Evolutionary conservation across 2,888 invertebrate genomes (phyloP), one percentile per base, ranked within the genome.

Genomic region (Himalopsyche kuldschensis): DNA sequence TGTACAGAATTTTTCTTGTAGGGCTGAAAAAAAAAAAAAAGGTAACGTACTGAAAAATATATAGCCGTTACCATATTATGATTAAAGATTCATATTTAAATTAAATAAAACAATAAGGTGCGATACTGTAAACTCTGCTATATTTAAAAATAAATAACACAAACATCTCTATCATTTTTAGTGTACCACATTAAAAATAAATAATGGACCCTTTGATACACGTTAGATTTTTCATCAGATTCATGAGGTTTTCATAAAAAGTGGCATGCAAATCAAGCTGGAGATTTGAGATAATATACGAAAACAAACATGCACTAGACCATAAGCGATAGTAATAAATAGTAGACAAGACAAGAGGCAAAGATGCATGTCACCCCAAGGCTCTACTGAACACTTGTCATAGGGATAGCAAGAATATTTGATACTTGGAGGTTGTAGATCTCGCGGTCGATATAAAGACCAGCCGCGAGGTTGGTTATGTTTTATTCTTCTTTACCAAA

Each of bases 381-480:
- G 76, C 80, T 81, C 80, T 75, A 69, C 69, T 69, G 69, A 69
- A 69, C 69, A 69, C 69, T 69, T 69, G 69, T 69, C 30, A 69
- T 69, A 82, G 84, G 86, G 84, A 84, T 78, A 85, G 83, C 84
- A 84, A 84, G 85, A 84, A 84, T 86, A 32, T 85, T 86, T 86
- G 86, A 86, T 86, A 86, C 86, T 86, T 86, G 86, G 86, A 86
- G 86, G 86, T 86, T 84, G 86, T 46, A 55, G 84, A 86, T 79
- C 46, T 81, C 84, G 84, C 86, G 84, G 85, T 82, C 80, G 83
- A 80, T 27, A 24, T 69, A 78, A 80, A 82, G 83, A 78, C 79
- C 79, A 81, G 75, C 80, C 86, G 84, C 86, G 84, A 84, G 77
- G 84, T 86, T 80, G 32, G 63, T 81, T 81, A 80, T 84, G 80